Conservation (phyloP, 1,140 invertebrate genomes). For the Neuroterus valhalla region DNA sequence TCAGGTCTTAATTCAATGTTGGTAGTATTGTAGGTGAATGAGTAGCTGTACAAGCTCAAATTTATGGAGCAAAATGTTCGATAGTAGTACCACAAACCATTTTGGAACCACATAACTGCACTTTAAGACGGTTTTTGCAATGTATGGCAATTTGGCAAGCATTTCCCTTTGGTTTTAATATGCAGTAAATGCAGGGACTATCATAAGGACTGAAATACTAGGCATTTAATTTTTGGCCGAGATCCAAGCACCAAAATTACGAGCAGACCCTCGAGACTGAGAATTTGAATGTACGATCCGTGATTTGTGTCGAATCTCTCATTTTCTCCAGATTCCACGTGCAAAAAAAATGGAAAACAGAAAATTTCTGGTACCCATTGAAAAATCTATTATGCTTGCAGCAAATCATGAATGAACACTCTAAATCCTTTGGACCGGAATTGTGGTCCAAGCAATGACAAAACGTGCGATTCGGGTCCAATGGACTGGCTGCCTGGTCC, state of each 20-base stretch:
- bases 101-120: conserved; percentile 19
- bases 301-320: background rate
- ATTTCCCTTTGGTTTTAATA: conserved; percentile 10
- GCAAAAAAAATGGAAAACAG: too few species aligned
- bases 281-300: background rate
- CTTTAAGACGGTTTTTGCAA: conserved; percentile 15
- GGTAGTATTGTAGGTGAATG: background rate
- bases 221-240: conserved; percentile 24
- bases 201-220: conserved; percentile 21
- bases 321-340: background rate
- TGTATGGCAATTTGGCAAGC: conserved; percentile 23
- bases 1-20: background rate
- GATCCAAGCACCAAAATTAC: conserved; percentile 11
- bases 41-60: background rate
- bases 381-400: too few species aligned
- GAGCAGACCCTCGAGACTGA: background rate
- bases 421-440: too few species aligned
- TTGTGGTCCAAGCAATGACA: too few species aligned
- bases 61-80: conserved; percentile 8
- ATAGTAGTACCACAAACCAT: conserved; percentile 4
- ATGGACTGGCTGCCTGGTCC: too few species aligned
- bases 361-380: too few species aligned
- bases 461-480: too few species aligned
- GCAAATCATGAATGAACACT: too few species aligned
- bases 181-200: conserved; percentile 12